Evolutionary conservation across 53 echinoderm and acorn worm genomes (phyloP), one percentile per base, ranked within the genome.

Genomic region (Paelopatides confundens): DNA sequence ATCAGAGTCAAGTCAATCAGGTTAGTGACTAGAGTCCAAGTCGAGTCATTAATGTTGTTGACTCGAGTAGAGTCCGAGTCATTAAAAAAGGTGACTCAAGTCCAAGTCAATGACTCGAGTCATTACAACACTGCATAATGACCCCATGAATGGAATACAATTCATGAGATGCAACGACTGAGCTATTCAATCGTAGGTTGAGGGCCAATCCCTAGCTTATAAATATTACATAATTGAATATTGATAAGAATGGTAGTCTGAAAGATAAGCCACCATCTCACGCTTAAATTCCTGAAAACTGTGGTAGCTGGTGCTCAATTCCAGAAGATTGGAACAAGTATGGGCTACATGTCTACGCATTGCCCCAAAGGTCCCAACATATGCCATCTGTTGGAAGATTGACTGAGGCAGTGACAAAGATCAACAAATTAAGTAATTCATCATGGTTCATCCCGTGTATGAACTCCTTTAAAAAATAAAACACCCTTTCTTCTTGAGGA

Each of bases 401-500:
- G 1, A 86, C 66, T 32, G 86, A 86, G 1, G 50, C 86, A 17
- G 86, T 86, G 9, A 32, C 31, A 70, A 86, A 86, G 18, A 69
- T 68, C 33, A 86, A 31, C 9, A 86, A 86, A 26, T 86, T 53
- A 29, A 50, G 49, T 15, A 86, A 35, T 29, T 86, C 86, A 32
- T 86, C 86, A 27, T 47, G 32, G 4, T 70, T 4, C 8, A 86
- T 49, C 9, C 51, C 39, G 5, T 0, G 21, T 15, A 86, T 21
- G 36, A 33, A 86, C n/a, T 71, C 69, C 54, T 24, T 9, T 5
- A 86, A 34, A 31, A 69, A 86, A 58, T 62, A 54, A 6, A 53
- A 53, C 4, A 23, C 35, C 12, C 54, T 29, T 5, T 62, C 58
- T 51, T 82, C 36, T 48, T 52, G 27, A 9, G 49, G 30, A 33